phyloP scores from a whole-genome alignment of 30 jellyfish, hydroid and myxozoan genomes.

The Hydractinia echinata region DNA sequence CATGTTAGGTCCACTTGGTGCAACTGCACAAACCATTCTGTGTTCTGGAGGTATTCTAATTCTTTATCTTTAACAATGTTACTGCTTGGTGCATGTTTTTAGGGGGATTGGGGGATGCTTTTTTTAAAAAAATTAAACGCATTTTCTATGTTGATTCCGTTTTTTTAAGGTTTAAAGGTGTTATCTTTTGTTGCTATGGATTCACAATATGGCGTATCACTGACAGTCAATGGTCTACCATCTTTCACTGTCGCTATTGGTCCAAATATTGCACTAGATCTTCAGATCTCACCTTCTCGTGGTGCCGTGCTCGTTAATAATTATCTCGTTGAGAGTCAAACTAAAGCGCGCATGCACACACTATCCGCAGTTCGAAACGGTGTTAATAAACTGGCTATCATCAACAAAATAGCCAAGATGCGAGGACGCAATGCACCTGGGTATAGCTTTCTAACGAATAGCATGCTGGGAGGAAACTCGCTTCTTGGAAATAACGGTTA shows the following conservation, averaged over 20 bases:
- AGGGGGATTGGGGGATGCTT: neutral
- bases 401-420: neutral
- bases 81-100: conserved; percentile 3
- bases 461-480: conserved; percentile 12
- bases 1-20: conserved; percentile 69
- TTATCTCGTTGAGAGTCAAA: conserved; percentile 13
- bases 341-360: neutral
- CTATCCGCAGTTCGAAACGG: conserved; percentile 5
- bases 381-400: conserved; percentile 3
- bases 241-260: conserved; percentile 74
- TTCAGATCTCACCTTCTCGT: conserved; percentile 55
- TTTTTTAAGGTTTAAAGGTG: conserved; percentile 50
- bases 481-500: neutral
- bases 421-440: conserved; percentile 11
- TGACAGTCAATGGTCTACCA: conserved; percentile 61
- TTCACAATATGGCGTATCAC: conserved; percentile 80
- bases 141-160: neutral
- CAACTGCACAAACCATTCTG: conserved; percentile 86
- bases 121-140: neutral
- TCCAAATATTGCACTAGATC: conserved; percentile 63
- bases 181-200: conserved; percentile 88
- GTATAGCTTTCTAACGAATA: conserved; percentile 1
- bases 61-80: neutral
- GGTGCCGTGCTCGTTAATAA: conserved; percentile 52
- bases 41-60: conserved; percentile 68